Percentiles rank a stretch among this genome's conserved stretches.
Evolutionary conservation across 2,113 vertebrate species (phyloP).

Genomic region (Ptilonorhynchus violaceus): DNA sequence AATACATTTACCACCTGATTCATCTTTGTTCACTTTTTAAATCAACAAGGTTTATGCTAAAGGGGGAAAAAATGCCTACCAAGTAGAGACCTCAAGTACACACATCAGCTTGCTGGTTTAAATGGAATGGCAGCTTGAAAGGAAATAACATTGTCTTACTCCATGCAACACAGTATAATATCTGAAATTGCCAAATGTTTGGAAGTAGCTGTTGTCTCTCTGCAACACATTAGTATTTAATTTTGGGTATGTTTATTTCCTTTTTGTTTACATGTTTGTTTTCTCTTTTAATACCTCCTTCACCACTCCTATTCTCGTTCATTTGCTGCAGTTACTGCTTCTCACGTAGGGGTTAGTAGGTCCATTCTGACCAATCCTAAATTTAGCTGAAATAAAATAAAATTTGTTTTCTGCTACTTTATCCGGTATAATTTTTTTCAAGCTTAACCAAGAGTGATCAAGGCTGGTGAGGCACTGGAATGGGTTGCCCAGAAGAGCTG

Average conservation of each 20-base stretch:
- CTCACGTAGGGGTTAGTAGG: background rate
- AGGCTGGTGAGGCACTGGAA: background rate
- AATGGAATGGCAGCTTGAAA: conserved; percentile 62
- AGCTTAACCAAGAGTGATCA: background rate
- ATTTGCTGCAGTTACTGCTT: conserved; percentile 23
- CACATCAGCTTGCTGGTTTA: conserved; percentile 51
- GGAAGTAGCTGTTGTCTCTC: conserved; percentile 25
- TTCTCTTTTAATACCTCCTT: conserved; percentile 41
- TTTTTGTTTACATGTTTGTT: conserved; percentile 56
- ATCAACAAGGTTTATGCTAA: conserved; percentile 60
- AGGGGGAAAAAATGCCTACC: conserved; percentile 53
- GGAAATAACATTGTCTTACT: conserved; percentile 53
- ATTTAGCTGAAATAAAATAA: background rate
- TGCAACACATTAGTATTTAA: background rate
- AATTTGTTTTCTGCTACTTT: background rate
- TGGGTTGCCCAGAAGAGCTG: background rate
- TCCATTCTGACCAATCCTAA: background rate
- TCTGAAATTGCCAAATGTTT: conserved; percentile 61
- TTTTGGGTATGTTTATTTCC: conserved; percentile 41
- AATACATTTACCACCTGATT: conserved; percentile 73
- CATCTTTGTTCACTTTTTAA: conserved; percentile 66
- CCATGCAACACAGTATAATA: conserved; percentile 54
- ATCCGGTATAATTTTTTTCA: background rate
- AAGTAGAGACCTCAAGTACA: conserved; percentile 48
- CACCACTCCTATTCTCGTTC: conserved; percentile 23